Evolutionary conservation across 2,113 vertebrate species (phyloP), one percentile per base, ranked within the genome.

Genomic region (Pachyramphus minor): DNA sequence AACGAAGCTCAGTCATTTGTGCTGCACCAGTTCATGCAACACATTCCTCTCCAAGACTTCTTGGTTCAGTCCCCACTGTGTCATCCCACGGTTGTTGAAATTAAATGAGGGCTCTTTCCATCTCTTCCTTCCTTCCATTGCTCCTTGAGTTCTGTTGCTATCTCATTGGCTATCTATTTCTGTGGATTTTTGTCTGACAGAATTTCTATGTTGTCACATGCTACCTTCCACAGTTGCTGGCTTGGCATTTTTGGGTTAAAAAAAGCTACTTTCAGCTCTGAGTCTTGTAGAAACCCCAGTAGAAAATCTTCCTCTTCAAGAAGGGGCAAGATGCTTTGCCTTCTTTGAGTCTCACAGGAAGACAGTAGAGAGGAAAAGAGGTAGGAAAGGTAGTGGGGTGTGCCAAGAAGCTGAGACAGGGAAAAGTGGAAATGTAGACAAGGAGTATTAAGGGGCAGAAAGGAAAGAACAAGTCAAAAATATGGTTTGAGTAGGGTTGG

Each of bases 161-260:
- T 50, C 75, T 94, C 68, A 83, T 39, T 93, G 85, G 76, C 18
- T 93, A 68, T 55, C 60, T 86, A 78, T 94, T 93, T 94, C 42
- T 59, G 68, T 63, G 42, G 45, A 21, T 74, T 93, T 93, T 85
- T 66, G 14, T 84, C 47, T 72, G 56, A 27, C 0, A 0, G 60
- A 74, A 74, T 41, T 77, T 22, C 64, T 75, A 5, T 71, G 33
- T 28, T 90, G 50, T 55, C 52, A 68, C 63, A 59, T 63, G 55
- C 21, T 69, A 50, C 50, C 37, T 75, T 88, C 52, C 11, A 52
- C 31, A 30, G 73, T 58, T 84, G 22, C 68, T 96, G 76, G 56
- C 52, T 60, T 88, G 41, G 74, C 22, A 68, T 81, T 80, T 78
- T 31, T 81, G 92, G 45, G 11, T 63, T 92, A 3, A 53, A 75